phyloP scores from a whole-genome alignment of 2,888 invertebrate genomes.

The Saturnia japonica region DNA sequence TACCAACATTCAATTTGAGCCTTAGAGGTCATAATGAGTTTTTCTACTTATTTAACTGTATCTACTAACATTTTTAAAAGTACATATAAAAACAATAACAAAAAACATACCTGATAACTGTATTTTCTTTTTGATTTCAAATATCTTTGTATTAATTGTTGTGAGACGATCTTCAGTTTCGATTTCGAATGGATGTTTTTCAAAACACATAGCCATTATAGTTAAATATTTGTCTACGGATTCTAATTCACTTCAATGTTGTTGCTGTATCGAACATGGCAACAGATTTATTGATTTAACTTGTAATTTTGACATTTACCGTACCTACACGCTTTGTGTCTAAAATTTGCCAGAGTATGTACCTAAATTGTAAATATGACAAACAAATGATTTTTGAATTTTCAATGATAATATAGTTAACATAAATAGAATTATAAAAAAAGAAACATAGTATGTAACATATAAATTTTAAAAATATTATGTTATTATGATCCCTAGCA shows the following conservation, averaged over 20 bases:
- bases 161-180: conserved; percentile 80
- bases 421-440: not conserved
- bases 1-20: not conserved
- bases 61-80: not conserved
- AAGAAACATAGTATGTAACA: too few relatives aligned
- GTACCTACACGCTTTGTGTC: not conserved
- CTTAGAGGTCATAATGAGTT: not conserved
- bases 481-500: too few relatives aligned
- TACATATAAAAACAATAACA: not conserved
- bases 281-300: conserved; percentile 36
- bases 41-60: not conserved
- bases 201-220: conserved; percentile 66
- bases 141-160: conserved; percentile 88
- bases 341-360: not conserved
- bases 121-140: conserved; percentile 93
- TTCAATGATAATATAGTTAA: not conserved
- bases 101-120: conserved; percentile 87
- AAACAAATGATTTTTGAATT: too few relatives aligned
- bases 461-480: too few relatives aligned
- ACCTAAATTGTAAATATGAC: too few relatives aligned
- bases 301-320: conserved; percentile 18
- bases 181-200: conserved; percentile 77
- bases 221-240: conserved; percentile 27
- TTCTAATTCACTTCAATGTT: conserved; percentile 28
- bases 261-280: conserved; percentile 16